Conservation (phyloP, 2,113 vertebrate species). For the Collichthys lucidus region DNA sequence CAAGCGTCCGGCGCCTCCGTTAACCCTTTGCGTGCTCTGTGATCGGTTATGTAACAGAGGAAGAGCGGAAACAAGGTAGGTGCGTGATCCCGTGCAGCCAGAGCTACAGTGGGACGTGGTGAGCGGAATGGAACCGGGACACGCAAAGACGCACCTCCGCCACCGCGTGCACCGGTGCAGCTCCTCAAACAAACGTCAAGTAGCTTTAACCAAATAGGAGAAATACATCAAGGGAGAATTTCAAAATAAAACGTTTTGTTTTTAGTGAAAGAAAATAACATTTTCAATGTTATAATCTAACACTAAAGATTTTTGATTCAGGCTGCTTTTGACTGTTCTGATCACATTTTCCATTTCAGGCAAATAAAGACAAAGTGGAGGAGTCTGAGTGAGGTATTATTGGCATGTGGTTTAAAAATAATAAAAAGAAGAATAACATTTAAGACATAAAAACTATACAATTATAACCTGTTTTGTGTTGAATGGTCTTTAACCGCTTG, state of each 20-base stretch:
- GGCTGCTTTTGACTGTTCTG: conserved; percentile 8
- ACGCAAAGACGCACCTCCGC: neutral
- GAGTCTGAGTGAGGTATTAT: conserved; percentile 36
- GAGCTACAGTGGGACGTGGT: too few species aligned
- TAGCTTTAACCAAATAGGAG: too few species aligned
- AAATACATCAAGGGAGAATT: neutral
- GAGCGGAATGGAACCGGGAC: neutral
- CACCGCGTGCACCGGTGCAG: neutral
- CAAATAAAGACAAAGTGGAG: neutral
- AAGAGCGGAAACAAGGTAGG: neutral
- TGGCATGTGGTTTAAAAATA: conserved; percentile 46
- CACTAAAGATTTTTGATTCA: too few species aligned
- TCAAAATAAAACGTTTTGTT: conserved; percentile 21
- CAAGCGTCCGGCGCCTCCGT: neutral
- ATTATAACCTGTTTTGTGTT: neutral
- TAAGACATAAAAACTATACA: neutral
- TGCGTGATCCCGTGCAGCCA: conserved; percentile 3
- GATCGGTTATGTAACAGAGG: conserved; percentile 37
- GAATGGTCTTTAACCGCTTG: neutral
- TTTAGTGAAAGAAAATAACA: too few species aligned
- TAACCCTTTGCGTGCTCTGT: neutral
- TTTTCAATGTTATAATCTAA: too few species aligned
- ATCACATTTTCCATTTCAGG: conserved; percentile 52
- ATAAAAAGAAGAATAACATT: conserved; percentile 12
- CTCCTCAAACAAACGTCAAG: neutral